Evolutionary conservation across 2,888 invertebrate species (phyloP), one percentile per base, ranked within the genome.

Genomic region (Melipona bicolor): DNA sequence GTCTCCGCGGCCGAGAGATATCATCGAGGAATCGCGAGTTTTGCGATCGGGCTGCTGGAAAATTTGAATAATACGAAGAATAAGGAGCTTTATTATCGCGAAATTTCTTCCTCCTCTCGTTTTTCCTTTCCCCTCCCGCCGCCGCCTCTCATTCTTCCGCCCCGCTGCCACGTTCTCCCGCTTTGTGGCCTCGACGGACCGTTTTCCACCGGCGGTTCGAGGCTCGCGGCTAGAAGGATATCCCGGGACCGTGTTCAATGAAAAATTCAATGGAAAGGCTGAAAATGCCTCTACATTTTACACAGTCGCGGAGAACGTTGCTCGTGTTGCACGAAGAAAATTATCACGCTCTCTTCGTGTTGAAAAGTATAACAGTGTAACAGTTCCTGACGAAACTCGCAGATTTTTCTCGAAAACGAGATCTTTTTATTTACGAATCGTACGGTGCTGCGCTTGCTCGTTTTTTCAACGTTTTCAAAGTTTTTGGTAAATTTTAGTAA

Each of bases 221-320:
- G 36, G 36, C 75, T 68, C 61, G 68, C 24, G 15, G 77, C 49
- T 36, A 43, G 27, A 32, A 52, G 72, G 76, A 77, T 71, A 71
- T 72, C 56, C 56, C 17, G 17, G 17, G 56, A 59, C 61, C 82
- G 62, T 64, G 82, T 82, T 83, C 82, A 82, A 81, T 81, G 71
- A 75, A 68, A 76, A 76, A 83, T 83, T 81, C 82, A 81, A 83
- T 81, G 70, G 70, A 43, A 52, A 65, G 43, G 15, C 59, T 59
- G 71, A 75, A 72, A 81, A 76, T 83, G 54, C 76, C 76, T 81
- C 50, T 81, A 81, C 75, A 81, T 77, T 83, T 83, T 83, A 72
- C 82, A 83, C 75, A 75, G 72, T 61, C 27, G 32, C 3, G 24
- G 70, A 52, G 24, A 32, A 32, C 6, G 36, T 36, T 36, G 36